Percentiles rank a stretch among this genome's conserved stretches.
These are phyloP conservation scores for Ridgeia piscesae DNA, from an alignment of 1,140 invertebrate species.

Conservation along the genomic window DNA sequence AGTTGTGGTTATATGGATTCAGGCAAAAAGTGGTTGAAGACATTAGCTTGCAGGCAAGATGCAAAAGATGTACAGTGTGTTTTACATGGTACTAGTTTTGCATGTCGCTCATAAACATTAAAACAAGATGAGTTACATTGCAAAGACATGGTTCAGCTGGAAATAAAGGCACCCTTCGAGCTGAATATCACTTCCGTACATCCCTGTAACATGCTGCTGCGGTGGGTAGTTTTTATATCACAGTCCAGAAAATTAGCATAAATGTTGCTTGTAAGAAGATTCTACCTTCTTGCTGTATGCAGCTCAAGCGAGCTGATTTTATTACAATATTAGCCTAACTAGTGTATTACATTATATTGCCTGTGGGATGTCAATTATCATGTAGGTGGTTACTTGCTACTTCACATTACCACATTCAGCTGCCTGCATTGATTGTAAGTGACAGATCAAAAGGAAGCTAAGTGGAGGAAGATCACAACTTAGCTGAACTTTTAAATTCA, in stretches of 20 bases:
- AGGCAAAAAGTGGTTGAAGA: background rate
- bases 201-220: background rate
- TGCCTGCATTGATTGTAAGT: background rate
- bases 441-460: background rate
- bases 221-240: background rate
- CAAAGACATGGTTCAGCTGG: background rate
- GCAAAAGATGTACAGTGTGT: background rate
- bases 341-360: background rate
- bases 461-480: background rate
- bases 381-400: background rate
- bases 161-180: background rate
- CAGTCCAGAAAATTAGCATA: background rate
- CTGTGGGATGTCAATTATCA: background rate
- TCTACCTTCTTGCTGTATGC: background rate
- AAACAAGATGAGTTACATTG: background rate
- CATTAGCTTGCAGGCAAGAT: background rate
- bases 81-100: background rate
- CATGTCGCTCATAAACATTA: background rate
- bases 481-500: conserved; percentile 1
- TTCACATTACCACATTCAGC: conserved; percentile 1
- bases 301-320: background rate
- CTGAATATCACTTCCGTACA: background rate
- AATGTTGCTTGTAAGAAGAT: background rate
- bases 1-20: background rate
- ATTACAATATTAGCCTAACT: background rate